These are phyloP conservation scores for Rousettus leschenaultii DNA, from an alignment of 2,113 vertebrate species.

Conservation along the genomic window DNA sequence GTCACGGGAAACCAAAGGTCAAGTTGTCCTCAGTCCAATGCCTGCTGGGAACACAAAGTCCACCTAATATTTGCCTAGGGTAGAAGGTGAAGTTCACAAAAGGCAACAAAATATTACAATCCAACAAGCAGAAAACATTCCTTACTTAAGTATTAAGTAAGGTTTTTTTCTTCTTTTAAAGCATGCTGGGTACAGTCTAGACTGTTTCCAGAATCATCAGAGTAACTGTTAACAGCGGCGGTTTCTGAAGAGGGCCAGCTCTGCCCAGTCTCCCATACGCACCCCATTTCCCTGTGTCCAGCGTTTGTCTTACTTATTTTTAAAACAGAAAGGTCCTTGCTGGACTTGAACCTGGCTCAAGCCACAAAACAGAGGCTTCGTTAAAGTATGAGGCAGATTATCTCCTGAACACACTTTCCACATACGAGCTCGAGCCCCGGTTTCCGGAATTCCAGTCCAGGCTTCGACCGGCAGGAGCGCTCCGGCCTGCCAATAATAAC, in stretches of 20 bases:
- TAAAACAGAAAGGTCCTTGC: neutral
- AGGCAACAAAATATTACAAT: neutral
- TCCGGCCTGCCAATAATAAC: neutral
- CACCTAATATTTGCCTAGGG: neutral
- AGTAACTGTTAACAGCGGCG: neutral
- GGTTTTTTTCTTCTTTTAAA: neutral
- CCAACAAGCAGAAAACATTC: neutral
- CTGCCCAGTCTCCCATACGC: neutral
- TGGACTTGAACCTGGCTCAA: neutral
- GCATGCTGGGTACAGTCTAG: neutral
- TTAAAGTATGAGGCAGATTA: neutral
- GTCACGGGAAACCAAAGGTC: neutral
- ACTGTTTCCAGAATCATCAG: neutral
- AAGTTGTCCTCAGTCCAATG: neutral
- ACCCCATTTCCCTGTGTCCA: neutral
- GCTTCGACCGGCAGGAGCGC: neutral
- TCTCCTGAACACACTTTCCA: neutral
- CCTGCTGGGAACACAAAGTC: neutral
- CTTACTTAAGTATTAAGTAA: neutral
- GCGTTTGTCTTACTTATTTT: neutral
- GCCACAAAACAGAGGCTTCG: too few species aligned
- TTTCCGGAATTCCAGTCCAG: neutral
- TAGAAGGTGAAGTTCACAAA: slow-evolving; percentile 32
- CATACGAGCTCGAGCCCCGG: neutral
- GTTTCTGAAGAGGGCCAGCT: neutral